Evolutionary conservation across 2,888 invertebrate species (phyloP), one percentile per base, ranked within the genome.

Genomic region (Melanostoma mellinum): DNA sequence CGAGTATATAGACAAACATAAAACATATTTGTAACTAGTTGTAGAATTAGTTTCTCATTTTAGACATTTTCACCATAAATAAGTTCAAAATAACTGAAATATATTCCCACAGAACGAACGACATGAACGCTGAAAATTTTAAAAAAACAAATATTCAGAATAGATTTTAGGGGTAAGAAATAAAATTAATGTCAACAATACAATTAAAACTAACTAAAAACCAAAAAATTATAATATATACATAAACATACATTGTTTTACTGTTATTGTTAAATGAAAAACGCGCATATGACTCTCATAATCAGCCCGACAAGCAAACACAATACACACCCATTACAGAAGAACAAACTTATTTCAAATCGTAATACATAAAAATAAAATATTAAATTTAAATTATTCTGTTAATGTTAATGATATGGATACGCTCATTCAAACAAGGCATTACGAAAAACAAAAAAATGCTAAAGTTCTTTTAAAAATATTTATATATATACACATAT

Each of bases 271-370:
- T 63, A 38, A 63, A 63, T 63, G 30, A 63, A 63, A 63, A 50
- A 63, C 63, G 63, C 63, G 20, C 20, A 20, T 20, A 20, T 20
- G 20, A 20, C 20, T 20, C 20, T 20, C 20, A 20, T 20, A 20
- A 20, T 20, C 20, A 20, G 20, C 20, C 20, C 20, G 20, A 20
- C 1, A 20, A 63, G 48, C 63, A 58, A 46, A 68, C 61, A 67
- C 63, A 55, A 46, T 40, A 56, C 46, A 80, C 74, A 73, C 63
- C 40, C 50, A 73, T 67, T 60, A 77, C 78, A 75, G 61, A 48
- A 69, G 76, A 74, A 85, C 77, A 81, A 82, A 78, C 76, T 76
- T 69, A 71, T 20, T 20, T 74, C 63, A 72, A 60, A 72, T 52
- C 71, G 85, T 40, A 50, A 53, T 44, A 65, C n/a, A 65, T 53